Evolutionary conservation across 2,113 vertebrate genomes (phyloP).

Genomic region (Scolopax mira): DNA sequence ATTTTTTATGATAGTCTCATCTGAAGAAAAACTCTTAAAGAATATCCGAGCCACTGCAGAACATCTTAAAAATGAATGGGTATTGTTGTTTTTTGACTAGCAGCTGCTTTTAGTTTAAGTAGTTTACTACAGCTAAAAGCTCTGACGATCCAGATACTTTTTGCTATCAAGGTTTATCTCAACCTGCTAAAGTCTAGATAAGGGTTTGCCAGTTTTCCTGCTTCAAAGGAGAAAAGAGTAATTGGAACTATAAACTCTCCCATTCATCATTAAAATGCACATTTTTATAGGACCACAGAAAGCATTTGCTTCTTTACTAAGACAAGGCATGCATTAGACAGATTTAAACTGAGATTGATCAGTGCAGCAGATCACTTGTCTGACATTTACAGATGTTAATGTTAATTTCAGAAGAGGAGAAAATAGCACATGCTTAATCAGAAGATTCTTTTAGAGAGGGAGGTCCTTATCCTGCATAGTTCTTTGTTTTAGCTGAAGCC

Average conservation of each 20-base stretch:
- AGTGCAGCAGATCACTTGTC: slow-evolving; percentile 11
- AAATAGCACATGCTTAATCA: background rate
- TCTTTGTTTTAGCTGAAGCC: background rate
- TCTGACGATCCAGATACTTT: slow-evolving; percentile 65
- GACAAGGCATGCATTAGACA: slow-evolving; percentile 52
- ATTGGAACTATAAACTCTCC: slow-evolving; percentile 60
- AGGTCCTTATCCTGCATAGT: background rate
- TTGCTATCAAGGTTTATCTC: slow-evolving; percentile 75
- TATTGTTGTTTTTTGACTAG: slow-evolving; percentile 52
- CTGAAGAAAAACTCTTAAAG: slow-evolving; percentile 47
- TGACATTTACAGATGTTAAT: slow-evolving; percentile 53
- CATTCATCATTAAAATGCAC: slow-evolving; percentile 58
- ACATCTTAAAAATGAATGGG: slow-evolving; percentile 59
- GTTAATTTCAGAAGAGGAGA: background rate
- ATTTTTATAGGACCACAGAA: slow-evolving; percentile 62
- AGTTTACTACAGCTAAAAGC: slow-evolving; percentile 69
- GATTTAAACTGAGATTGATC: slow-evolving; percentile 28
- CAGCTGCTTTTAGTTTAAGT: slow-evolving; percentile 77
- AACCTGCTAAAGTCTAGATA: slow-evolving; percentile 74
- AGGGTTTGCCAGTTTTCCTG: slow-evolving; percentile 71
- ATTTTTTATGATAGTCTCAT: background rate
- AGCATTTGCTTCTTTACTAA: slow-evolving; percentile 49
- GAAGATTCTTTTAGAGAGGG: slow-evolving; percentile 23
- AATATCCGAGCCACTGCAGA: slow-evolving; percentile 12
- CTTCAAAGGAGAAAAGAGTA: slow-evolving; percentile 74